Base-by-base conservation (phyloP, 2,797 vertebrate species). In the Chelon labrosus region DNA sequence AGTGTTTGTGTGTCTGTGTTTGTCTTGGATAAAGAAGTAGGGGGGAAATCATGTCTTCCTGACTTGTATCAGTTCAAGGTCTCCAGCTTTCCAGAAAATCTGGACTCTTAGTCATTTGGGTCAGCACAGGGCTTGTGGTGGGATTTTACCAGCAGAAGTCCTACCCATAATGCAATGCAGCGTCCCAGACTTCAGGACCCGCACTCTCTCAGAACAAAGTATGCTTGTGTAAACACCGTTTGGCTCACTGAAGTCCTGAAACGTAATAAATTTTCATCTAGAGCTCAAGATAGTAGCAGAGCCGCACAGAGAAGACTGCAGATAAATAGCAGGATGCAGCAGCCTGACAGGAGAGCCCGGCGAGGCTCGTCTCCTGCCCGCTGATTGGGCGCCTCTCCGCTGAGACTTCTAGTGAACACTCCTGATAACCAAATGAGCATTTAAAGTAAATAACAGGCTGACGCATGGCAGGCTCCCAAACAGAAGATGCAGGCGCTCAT, bases 181-280 rank as follows among this genome's bases (percentile, higher is more conserved):
- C 85, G 79, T 73, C 92, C 84, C 64, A 77, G 70, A 86, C 70
- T 56, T 75, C 16, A 47, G 70, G 65, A 74, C 79, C 79, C 63
- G 53, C 60, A 60, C 71, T 73, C 87, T 92, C 84, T 87, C 72
- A 54, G 62, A 73, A 88, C 69, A 89, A 94, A 92, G 92, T 94
- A 94, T 95, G 96, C 95, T 94, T 96, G 94, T 94, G 88, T 95
- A 96, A 97, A 96, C 96, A 96, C 91, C 86, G 74, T 94, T 93
- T 93, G 93, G 91, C 92, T 78, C 66, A 41, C 66, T 85, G 80
- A 91, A 85, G 91, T 83, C 88, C 93, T 83, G 83, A 92, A 92
- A 87, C 81, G 70, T 79, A 83, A 93, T 94, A 93, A 91, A 94
- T 94, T 95, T 94, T 94, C 92, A 95, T 95, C 92, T 93, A 82